phyloP scores from a whole-genome alignment of 2,113 vertebrate genomes.

The Pimephales promelas region DNA sequence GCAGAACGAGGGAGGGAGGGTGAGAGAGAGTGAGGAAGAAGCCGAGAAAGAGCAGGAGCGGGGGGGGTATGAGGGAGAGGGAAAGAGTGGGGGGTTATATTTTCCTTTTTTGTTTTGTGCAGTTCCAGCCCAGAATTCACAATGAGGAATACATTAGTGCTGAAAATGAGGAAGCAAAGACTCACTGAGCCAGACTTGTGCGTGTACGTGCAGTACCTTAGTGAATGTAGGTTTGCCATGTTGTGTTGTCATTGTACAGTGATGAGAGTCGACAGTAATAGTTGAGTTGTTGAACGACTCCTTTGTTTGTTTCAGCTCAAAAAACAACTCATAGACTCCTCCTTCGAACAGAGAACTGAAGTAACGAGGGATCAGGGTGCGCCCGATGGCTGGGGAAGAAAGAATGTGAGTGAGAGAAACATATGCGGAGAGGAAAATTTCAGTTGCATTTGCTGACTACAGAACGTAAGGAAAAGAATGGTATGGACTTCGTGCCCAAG shows the following conservation, averaged over 20 bases:
- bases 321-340: constrained; percentile 95
- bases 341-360: constrained; percentile 99
- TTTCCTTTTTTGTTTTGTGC: constrained; percentile 63
- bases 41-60: constrained; percentile 20
- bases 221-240: constrained; percentile 99
- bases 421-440: neutral
- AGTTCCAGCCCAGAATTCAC: constrained; percentile 58
- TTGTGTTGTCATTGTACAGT: constrained; percentile 99
- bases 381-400: constrained; percentile 86
- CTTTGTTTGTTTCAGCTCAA: constrained; percentile 97
- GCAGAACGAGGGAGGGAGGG: constrained; percentile 12
- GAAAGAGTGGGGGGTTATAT: constrained; percentile 49
- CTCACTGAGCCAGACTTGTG: constrained; percentile 13
- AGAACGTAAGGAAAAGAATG: neutral
- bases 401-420: constrained; percentile 1
- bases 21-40: neutral
- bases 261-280: constrained; percentile 95
- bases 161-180: constrained; percentile 44
- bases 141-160: constrained; percentile 58
- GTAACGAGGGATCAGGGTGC: constrained; percentile 97
- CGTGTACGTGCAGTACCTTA: constrained; percentile 74
- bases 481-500: neutral
- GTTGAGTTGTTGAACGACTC: constrained; percentile 98
- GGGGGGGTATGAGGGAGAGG: neutral
- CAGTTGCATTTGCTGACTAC: neutral